A percentile compares a stretch with the other conserved stretches of the same genome.
Conservation (phyloP, 2,888 invertebrate genomes). For the Parnassius glacialis region DNA sequence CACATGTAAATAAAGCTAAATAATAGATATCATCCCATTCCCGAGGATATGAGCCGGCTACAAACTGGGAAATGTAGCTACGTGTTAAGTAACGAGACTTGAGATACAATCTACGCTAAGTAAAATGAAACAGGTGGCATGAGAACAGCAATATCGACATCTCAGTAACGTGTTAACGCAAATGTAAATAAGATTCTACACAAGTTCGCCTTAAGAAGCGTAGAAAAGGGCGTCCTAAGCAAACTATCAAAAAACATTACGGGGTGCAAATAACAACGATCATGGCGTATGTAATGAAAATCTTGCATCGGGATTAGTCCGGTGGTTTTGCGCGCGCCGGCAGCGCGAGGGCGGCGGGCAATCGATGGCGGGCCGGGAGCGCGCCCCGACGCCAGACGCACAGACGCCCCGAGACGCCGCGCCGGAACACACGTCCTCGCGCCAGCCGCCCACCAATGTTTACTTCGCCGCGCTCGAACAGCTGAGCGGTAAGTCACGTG, state of each 20-base stretch:
- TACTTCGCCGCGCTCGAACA: constrained; percentile 74
- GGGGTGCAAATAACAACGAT: constrained; percentile 80
- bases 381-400: constrained; percentile 79
- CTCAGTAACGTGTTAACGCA: neutral
- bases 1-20: no score
- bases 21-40: neutral
- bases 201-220: constrained; percentile 10
- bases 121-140: neutral
- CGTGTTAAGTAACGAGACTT: constrained; percentile 5
- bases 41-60: neutral
- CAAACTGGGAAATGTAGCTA: constrained; percentile 1
- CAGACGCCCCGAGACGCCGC: constrained; percentile 78
- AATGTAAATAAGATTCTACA: constrained; percentile 4
- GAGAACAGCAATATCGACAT: neutral
- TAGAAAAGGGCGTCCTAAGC: constrained; percentile 46
- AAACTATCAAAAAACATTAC: constrained; percentile 78
- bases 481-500: constrained; percentile 81
- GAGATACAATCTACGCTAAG: neutral
- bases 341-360: constrained; percentile 56
- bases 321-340: constrained; percentile 63
- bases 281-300: constrained; percentile 78
- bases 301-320: constrained; percentile 74
- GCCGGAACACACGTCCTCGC: constrained; percentile 72
- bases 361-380: constrained; percentile 75
- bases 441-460: constrained; percentile 70